Conservation (phyloP, 2,113 vertebrate species). For the Oryzias celebensis region DNA sequence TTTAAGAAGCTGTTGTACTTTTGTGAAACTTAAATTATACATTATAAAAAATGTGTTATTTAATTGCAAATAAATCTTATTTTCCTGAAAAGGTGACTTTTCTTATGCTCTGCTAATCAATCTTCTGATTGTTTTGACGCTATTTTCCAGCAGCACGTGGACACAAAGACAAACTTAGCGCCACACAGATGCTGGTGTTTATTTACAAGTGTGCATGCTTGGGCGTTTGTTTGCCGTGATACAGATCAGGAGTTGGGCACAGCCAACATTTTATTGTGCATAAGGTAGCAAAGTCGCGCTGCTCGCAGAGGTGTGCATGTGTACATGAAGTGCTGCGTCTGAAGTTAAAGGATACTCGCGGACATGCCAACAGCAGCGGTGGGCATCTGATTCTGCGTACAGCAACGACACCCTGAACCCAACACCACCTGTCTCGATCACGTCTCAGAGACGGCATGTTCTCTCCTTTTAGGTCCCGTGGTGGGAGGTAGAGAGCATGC, state of each 20-base stretch:
- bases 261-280: not conserved
- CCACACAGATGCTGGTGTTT: constrained; percentile 15
- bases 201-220: constrained; percentile 13
- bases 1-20: too few species aligned
- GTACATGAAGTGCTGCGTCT: constrained; percentile 63
- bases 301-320: constrained; percentile 34
- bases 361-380: constrained; percentile 38
- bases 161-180: constrained; percentile 19
- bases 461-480: constrained; percentile 84
- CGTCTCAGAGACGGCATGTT: constrained; percentile 77
- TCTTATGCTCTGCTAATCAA: too few species aligned
- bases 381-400: constrained; percentile 67
- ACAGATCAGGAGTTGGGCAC: not conserved
- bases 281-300: not conserved
- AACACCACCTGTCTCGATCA: constrained; percentile 83
- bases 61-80: too few species aligned
- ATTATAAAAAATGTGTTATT: too few species aligned
- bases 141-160: constrained; percentile 6
- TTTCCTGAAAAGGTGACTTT: too few species aligned
- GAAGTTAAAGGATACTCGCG: constrained; percentile 65
- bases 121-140: constrained; percentile 1
- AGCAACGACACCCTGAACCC: constrained; percentile 62
- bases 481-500: constrained; percentile 44
- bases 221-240: not conserved
- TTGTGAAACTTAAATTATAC: too few species aligned